Evolutionary conservation across 2,113 vertebrate genomes (phyloP).

Genomic region (Blennius ocellaris): DNA sequence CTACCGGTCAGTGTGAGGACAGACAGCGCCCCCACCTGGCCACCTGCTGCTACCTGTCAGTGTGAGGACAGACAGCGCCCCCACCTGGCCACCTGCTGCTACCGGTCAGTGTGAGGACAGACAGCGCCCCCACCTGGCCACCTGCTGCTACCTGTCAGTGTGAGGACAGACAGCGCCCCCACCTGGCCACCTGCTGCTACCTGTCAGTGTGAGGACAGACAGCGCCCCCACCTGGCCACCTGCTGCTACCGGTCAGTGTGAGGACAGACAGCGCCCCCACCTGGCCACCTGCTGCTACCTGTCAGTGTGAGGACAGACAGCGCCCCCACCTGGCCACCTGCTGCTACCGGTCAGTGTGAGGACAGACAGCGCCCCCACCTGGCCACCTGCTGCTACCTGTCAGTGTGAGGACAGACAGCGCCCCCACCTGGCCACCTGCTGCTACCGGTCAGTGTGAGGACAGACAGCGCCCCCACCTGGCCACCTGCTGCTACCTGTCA

Average conservation of each 20-base stretch:
- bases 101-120: background rate
- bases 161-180: background rate
- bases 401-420: background rate
- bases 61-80: background rate
- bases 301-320: background rate
- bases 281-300: too few species aligned
- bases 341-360: background rate
- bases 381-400: background rate
- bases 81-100: too few species aligned
- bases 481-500: conserved; percentile 32
- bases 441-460: background rate
- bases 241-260: too few species aligned
- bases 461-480: conserved; percentile 37
- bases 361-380: background rate
- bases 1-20: background rate
- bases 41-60: background rate
- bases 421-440: background rate
- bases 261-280: background rate
- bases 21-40: background rate
- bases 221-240: too few species aligned
- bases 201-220: too few species aligned
- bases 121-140: conserved; percentile 53
- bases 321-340: background rate
- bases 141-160: background rate
- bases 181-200: too few species aligned